These are phyloP conservation scores for Actinia tenebrosa DNA, from an alignment of 64 coral and sea anemone genomes.

Conservation along the genomic window DNA sequence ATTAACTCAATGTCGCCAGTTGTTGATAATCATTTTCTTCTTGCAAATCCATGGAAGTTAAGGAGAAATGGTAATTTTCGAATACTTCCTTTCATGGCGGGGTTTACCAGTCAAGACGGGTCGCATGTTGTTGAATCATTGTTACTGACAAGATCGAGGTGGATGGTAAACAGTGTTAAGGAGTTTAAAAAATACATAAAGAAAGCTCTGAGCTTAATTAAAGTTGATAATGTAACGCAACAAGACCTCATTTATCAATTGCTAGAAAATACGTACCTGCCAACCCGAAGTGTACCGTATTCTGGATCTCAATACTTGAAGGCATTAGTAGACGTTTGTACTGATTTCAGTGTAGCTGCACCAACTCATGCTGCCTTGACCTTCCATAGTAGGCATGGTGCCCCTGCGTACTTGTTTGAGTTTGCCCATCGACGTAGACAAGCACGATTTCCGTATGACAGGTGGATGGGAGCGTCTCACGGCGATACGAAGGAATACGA, in stretches of 20 bases:
- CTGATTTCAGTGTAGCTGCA: slow-evolving; percentile 49
- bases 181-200: no score
- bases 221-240: no score
- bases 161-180: background rate
- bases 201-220: background rate
- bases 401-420: slow-evolving; percentile 64
- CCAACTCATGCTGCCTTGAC: slow-evolving; percentile 61
- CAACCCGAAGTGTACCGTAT: slow-evolving; percentile 42
- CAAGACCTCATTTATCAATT: no score
- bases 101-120: slow-evolving; percentile 68
- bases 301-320: slow-evolving; percentile 25
- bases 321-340: slow-evolving; percentile 54
- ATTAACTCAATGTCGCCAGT: slow-evolving; percentile 30
- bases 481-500: slow-evolving; percentile 66
- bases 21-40: slow-evolving; percentile 57
- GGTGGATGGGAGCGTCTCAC: slow-evolving; percentile 33
- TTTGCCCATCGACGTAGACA: slow-evolving; percentile 55
- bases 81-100: slow-evolving; percentile 48
- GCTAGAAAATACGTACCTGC: slow-evolving; percentile 25
- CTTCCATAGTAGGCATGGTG: slow-evolving; percentile 22
- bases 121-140: slow-evolving; percentile 10
- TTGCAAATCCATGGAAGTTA: slow-evolving; percentile 45
- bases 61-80: slow-evolving; percentile 57
- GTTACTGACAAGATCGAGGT: background rate
- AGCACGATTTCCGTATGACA: slow-evolving; percentile 66